Evolutionary conservation across 1,140 invertebrate genomes (phyloP).

Genomic region (Charaxes varanes): DNA sequence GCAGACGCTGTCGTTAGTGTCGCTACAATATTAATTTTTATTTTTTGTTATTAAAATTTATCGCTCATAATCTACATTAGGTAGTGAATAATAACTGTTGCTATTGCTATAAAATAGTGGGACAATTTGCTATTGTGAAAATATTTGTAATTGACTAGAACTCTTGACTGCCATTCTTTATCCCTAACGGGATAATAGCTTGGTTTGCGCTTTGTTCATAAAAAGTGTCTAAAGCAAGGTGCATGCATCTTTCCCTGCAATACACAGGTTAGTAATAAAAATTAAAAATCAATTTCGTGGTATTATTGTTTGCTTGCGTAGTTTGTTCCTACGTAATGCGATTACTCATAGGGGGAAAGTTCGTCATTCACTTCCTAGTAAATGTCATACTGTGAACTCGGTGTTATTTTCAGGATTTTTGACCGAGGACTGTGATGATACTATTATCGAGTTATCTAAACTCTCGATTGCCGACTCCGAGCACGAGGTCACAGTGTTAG

Average conservation of each 20-base stretch:
- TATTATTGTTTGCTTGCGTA: conserved; percentile 18
- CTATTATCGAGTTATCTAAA: conserved; percentile 67
- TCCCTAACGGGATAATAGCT: conserved; percentile 73
- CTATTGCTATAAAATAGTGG: conserved; percentile 45
- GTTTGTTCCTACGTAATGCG: conserved; percentile 39
- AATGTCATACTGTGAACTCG: conserved; percentile 30
- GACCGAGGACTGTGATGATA: conserved; percentile 72
- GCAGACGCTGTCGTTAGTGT: conserved; percentile 40
- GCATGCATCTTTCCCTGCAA: conserved; percentile 74
- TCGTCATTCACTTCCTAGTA: conserved; percentile 56
- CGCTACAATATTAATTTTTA: conserved; percentile 57
- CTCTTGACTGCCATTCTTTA: conserved; percentile 63
- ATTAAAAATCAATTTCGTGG: conserved; percentile 1
- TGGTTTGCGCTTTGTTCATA: conserved; percentile 65
- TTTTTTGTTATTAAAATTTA: conserved; percentile 55
- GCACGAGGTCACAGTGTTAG: conserved; percentile 53
- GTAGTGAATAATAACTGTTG: conserved; percentile 32
- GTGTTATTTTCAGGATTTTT: conserved; percentile 64
- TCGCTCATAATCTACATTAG: conserved; percentile 20
- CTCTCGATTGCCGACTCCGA: conserved; percentile 63
- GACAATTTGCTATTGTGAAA: conserved; percentile 41
- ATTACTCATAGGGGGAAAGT: conserved; percentile 64
- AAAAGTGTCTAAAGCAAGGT: conserved; percentile 70
- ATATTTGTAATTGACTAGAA: conserved; percentile 39
- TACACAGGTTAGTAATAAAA: conserved; percentile 59